These are phyloP conservation scores for Desmophyllum pertusum DNA, from an alignment of 92 coral and sea anemone species.

Conservation along the genomic window DNA sequence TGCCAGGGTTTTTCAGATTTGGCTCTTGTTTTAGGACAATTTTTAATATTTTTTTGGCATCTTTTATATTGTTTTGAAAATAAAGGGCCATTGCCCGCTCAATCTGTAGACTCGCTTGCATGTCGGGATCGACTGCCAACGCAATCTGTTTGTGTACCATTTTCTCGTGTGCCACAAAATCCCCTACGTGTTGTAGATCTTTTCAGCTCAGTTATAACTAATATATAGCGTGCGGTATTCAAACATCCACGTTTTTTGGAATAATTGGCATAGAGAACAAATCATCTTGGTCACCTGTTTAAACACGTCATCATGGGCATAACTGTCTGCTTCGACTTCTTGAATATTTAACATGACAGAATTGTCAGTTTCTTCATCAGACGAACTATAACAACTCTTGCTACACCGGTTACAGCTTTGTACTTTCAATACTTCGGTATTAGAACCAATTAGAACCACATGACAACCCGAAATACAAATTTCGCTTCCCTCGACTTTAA, in stretches of 20 bases:
- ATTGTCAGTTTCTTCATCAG: neutral
- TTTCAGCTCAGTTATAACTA: neutral
- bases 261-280: constrained; percentile 1
- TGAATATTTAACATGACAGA: neutral
- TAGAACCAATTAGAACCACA: neutral
- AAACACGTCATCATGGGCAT: neutral
- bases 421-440: neutral
- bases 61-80: neutral
- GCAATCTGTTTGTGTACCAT: neutral
- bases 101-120: constrained; percentile 7
- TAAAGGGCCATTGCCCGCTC: constrained; percentile 24
- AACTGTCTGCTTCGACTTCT: neutral
- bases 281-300: neutral
- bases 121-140: neutral
- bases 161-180: neutral
- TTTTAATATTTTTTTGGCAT: constrained; percentile 3
- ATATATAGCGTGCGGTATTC: neutral
- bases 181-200: neutral
- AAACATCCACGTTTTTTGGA: constrained; percentile 9
- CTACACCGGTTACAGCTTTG: neutral
- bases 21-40: neutral
- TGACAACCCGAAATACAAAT: neutral
- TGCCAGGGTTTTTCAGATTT: neutral
- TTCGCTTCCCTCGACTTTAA: neutral
- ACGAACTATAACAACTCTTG: neutral